These are phyloP conservation scores for Apocheima hispidaria DNA, from an alignment of 2,888 invertebrate genomes.

Conservation along the genomic window DNA sequence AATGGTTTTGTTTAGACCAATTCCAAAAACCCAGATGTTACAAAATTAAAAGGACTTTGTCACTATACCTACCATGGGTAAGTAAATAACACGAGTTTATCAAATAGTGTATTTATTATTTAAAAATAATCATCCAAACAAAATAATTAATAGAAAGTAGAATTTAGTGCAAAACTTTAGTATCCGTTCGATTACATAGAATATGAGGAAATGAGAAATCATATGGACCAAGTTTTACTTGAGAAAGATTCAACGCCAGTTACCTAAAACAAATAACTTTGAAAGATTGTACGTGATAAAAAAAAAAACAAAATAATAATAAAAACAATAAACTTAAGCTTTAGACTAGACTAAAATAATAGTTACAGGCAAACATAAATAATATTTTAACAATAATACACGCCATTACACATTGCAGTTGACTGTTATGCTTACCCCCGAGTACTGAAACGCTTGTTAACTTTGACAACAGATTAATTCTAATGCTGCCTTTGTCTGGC, in stretches of 20 bases:
- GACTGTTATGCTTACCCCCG: too few species aligned
- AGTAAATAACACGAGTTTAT: neutral
- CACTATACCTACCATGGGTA: neutral
- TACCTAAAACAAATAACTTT: slow-evolving; percentile 53
- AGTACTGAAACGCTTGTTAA: too few species aligned
- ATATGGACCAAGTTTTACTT: slow-evolving; percentile 10
- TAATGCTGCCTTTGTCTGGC: too few species aligned
- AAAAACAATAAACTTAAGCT: neutral
- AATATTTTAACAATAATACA: neutral
- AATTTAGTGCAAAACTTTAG: neutral
- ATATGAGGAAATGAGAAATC: neutral
- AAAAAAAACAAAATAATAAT: too few species aligned
- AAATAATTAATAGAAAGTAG: slow-evolving; percentile 1
- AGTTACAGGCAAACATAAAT: neutral
- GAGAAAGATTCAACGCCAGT: slow-evolving; percentile 52
- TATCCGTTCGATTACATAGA: neutral
- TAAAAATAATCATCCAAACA: neutral
- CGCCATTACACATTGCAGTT: neutral
- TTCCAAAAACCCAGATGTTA: too few species aligned
- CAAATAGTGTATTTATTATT: neutral
- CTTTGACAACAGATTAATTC: too few species aligned
- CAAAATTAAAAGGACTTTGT: too few species aligned
- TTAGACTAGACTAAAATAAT: neutral
- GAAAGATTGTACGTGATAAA: neutral
- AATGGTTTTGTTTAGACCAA: too few species aligned